phyloP scores from a whole-genome alignment of 2,797 vertebrate genomes.

The Neoniphon sammara region DNA sequence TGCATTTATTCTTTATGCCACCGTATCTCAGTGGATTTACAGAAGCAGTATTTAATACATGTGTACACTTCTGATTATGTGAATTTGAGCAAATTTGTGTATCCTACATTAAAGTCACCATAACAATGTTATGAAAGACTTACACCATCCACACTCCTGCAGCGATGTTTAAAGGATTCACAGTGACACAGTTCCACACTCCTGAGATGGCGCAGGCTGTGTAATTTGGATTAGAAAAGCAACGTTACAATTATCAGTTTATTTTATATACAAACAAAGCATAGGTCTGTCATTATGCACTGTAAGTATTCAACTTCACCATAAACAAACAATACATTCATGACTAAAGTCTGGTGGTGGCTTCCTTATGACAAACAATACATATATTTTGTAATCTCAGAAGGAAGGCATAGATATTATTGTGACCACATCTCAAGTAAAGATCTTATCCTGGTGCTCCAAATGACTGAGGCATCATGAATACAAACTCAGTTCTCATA shows the following conservation, averaged over 20 bases:
- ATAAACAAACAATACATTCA: not conserved
- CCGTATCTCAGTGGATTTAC: not conserved
- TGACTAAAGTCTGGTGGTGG: not conserved
- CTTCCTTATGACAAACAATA: too few species aligned
- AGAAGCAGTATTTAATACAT: not conserved
- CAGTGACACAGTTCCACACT: conserved; percentile 95
- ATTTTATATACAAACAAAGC: conserved; percentile 14
- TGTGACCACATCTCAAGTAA: too few species aligned
- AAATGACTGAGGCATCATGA: too few species aligned
- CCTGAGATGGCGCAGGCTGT: conserved; percentile 92
- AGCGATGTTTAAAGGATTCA: conserved; percentile 94
- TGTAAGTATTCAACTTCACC: not conserved
- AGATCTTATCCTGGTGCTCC: too few species aligned
- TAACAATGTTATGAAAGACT: conserved; percentile 72
- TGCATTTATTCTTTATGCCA: not conserved
- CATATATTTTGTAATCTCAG: too few species aligned
- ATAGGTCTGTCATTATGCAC: not conserved
- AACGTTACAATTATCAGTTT: not conserved
- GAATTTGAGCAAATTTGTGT: not conserved
- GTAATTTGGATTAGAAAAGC: conserved; percentile 48
- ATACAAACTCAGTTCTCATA: not conserved
- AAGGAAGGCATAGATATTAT: too few species aligned
- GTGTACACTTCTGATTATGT: not conserved
- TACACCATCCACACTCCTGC: conserved; percentile 99
- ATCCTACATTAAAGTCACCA: not conserved